Evolutionary conservation across 2,888 invertebrate species (phyloP).

Genomic region (Cataglyphis rosenhaueri): DNA sequence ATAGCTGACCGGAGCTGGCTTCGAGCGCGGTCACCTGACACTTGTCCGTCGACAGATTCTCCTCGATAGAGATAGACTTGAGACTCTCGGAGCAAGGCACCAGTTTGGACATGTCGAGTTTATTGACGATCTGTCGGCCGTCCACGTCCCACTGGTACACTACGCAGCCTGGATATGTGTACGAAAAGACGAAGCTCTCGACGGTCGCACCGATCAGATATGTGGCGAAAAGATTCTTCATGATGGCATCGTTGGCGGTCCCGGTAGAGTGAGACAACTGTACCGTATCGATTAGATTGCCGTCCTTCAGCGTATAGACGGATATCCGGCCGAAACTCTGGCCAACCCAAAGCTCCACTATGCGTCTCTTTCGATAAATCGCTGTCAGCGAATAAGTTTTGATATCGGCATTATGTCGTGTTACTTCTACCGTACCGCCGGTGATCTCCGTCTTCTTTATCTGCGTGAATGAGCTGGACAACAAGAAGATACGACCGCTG

Average conservation of each 20-base stretch:
- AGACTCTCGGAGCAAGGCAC: slow-evolving; percentile 97
- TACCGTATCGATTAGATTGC: slow-evolving; percentile 85
- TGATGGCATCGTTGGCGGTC: slow-evolving; percentile 86
- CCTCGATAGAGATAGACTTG: slow-evolving; percentile 96
- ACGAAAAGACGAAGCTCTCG: slow-evolving; percentile 90
- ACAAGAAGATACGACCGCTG: slow-evolving; percentile 88
- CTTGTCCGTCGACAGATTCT: slow-evolving; percentile 92
- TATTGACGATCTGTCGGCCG: slow-evolving; percentile 89
- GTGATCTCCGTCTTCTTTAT: slow-evolving; percentile 81
- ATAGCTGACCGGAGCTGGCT: slow-evolving; percentile 88
- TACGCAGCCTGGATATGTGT: slow-evolving; percentile 94
- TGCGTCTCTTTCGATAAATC: slow-evolving; percentile 79
- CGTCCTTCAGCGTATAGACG: slow-evolving; percentile 90
- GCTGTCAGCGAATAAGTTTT: slow-evolving; percentile 82
- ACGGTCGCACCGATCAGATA: slow-evolving; percentile 89
- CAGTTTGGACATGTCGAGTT: slow-evolving; percentile 96
- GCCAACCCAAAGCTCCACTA: slow-evolving; percentile 95
- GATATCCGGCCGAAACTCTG: slow-evolving; percentile 93
- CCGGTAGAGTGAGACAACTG: slow-evolving; percentile 89
- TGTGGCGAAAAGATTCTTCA: slow-evolving; percentile 89
- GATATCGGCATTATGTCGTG: slow-evolving; percentile 44
- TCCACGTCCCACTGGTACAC: slow-evolving; percentile 95
- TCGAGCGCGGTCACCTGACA: slow-evolving; percentile 88
- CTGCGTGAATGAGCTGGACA: slow-evolving; percentile 83
- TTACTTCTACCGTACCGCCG: slow-evolving; percentile 81